A percentile compares a stretch with the other conserved stretches of the same genome.
Conservation (phyloP, 2,113 vertebrate genomes). For the Odontophorus gujanensis region DNA sequence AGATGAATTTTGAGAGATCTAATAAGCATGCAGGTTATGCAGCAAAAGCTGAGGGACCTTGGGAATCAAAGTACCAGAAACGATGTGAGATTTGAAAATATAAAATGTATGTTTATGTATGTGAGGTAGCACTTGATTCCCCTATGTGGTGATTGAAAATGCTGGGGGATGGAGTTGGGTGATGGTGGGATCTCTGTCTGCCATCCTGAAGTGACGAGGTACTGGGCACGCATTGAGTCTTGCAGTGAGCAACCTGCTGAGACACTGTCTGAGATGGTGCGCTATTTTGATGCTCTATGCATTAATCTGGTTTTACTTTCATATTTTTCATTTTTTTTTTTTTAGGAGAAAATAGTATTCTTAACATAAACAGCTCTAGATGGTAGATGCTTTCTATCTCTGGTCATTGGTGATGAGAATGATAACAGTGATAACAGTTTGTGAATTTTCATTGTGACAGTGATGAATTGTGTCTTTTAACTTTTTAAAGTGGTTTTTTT, state of each 20-base stretch:
- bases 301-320: not conserved
- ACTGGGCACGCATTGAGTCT: not conserved
- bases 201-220: not conserved
- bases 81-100: not conserved
- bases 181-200: not conserved
- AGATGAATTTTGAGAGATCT: constrained; percentile 4
- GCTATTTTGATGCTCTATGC: not conserved
- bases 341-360: not conserved
- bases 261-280: not conserved
- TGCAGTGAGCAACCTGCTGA: not conserved
- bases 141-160: not conserved
- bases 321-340: not conserved
- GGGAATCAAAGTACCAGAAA: not conserved
- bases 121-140: not conserved
- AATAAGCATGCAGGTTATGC: not conserved
- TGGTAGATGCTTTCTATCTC: not conserved
- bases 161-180: not conserved
- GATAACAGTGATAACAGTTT: not conserved
- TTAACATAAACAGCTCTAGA: not conserved
- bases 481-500: not conserved
- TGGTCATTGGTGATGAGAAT: not conserved
- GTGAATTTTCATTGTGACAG: constrained; percentile 1
- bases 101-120: not conserved
- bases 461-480: not conserved
- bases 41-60: not conserved